Conservation (phyloP, 2,797 vertebrate species). For the Sebastes oblongus region DNA sequence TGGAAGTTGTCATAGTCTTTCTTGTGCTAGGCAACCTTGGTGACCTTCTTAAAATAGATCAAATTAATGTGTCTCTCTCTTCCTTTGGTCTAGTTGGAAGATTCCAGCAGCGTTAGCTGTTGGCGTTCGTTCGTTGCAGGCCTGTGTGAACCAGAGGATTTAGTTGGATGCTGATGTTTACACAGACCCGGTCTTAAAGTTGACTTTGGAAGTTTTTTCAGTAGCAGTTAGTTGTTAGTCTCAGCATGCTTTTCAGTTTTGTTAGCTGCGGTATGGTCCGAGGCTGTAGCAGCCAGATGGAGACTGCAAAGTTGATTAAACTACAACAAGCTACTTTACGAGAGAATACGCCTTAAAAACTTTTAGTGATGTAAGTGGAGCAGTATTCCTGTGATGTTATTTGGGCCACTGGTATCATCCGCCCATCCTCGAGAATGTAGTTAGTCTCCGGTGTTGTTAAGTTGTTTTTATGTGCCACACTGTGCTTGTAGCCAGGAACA, state of each 20-base stretch:
- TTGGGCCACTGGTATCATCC: conserved; percentile 67
- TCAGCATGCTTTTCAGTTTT: conserved; percentile 14
- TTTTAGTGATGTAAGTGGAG: conserved; percentile 70
- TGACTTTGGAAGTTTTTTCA: conserved; percentile 20
- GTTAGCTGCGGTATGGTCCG: conserved; percentile 13
- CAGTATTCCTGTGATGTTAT: conserved; percentile 73
- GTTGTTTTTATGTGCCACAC: conserved; percentile 69
- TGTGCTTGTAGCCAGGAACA: conserved; percentile 66
- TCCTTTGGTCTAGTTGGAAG: neutral
- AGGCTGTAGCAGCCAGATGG: conserved; percentile 38
- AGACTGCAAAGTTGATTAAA: conserved; percentile 50
- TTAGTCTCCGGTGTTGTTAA: conserved; percentile 64
- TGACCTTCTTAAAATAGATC: neutral
- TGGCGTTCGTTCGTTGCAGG: neutral
- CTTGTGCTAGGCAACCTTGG: neutral
- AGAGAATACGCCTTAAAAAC: conserved; percentile 56
- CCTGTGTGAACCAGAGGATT: conserved; percentile 2
- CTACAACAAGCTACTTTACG: conserved; percentile 43
- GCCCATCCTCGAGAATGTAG: conserved; percentile 58
- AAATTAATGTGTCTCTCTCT: neutral
- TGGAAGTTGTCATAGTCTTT: neutral
- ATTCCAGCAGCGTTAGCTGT: neutral
- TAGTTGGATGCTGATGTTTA: conserved; percentile 1
- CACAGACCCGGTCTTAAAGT: neutral
- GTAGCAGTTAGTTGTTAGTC: conserved; percentile 25